phyloP scores from a whole-genome alignment of 2,888 invertebrate species.

The Ctenicera cuprea region DNA sequence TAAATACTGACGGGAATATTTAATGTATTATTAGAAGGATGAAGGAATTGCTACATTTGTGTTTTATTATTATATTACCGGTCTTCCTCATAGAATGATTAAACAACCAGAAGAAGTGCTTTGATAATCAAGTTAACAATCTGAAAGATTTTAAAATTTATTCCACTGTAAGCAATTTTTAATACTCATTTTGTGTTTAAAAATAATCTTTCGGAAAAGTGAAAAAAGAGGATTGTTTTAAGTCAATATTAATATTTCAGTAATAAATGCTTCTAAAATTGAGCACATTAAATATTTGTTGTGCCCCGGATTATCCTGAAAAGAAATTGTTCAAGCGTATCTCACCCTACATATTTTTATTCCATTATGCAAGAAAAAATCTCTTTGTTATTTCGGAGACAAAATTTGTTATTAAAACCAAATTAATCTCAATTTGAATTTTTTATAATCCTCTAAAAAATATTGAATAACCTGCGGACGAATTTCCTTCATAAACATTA shows the following conservation, averaged over 20 bases:
- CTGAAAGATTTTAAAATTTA: too few species aligned
- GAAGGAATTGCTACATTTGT: too few species aligned
- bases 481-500: conserved; percentile 37
- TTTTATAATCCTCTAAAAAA: conserved; percentile 37
- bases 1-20: neutral
- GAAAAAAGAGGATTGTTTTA: neutral
- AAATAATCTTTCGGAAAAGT: neutral
- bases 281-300: conserved; percentile 1
- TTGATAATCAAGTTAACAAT: too few species aligned
- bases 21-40: neutral
- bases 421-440: conserved; percentile 40
- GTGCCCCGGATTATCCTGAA: conserved; percentile 3
- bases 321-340: neutral
- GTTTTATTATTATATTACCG: too few species aligned
- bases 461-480: conserved; percentile 39
- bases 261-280: conserved; percentile 4
- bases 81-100: too few species aligned
- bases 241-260: neutral
- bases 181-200: too few species aligned
- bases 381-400: conserved; percentile 12
- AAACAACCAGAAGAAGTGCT: too few species aligned
- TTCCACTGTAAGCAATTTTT: too few species aligned
- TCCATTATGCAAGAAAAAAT: conserved; percentile 24
- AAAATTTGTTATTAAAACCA: conserved; percentile 31
- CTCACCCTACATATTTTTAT: conserved; percentile 12